Conservation (phyloP, 2,113 vertebrate species). For the Phocoena phocoena region DNA sequence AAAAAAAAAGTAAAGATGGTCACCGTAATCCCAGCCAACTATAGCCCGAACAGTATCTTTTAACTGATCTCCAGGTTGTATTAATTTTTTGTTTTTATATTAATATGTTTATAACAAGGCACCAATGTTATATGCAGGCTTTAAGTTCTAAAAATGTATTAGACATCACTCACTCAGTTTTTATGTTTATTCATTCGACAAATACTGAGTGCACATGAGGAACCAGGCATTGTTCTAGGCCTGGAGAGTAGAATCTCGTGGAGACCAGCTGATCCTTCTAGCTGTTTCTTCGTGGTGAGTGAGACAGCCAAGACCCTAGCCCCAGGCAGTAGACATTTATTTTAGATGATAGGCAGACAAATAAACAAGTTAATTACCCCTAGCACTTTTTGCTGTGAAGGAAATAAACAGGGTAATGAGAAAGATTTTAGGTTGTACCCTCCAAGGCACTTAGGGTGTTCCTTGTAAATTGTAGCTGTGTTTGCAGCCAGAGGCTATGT, state of each 20-base stretch:
- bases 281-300: background rate
- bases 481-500: background rate
- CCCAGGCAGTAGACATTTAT: background rate
- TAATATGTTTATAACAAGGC: background rate
- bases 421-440: background rate
- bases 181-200: slow-evolving; percentile 10
- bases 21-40: background rate
- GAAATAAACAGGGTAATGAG: background rate
- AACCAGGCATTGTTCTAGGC: background rate
- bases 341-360: background rate
- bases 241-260: background rate
- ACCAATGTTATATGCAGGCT: background rate
- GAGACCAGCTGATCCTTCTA: background rate
- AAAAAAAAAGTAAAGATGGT: background rate
- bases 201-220: background rate
- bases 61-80: background rate
- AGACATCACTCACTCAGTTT: background rate
- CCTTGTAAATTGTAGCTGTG: background rate
- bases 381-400: slow-evolving; percentile 10
- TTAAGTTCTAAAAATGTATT: slow-evolving; percentile 2
- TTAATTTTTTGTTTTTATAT: slow-evolving; percentile 25
- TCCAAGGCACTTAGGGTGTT: background rate
- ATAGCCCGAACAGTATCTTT: background rate
- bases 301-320: background rate
- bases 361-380: background rate